Percentiles rank a stretch among this genome's conserved stretches.
Evolutionary conservation across 2,113 vertebrate species (phyloP).

Genomic region (Neotragus pygmaeus): DNA sequence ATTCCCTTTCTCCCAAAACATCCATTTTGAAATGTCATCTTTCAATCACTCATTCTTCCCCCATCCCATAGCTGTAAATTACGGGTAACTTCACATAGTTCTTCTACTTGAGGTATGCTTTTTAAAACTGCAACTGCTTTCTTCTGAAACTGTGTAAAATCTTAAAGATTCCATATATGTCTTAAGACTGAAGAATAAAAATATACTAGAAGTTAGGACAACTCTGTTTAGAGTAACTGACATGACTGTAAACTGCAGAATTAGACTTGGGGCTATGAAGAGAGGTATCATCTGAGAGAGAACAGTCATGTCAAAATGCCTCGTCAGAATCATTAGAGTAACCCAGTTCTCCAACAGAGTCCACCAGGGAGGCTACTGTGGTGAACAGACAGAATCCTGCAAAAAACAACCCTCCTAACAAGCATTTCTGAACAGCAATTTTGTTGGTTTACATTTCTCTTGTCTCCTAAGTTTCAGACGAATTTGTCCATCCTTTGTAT

Average conservation of each 20-base stretch:
- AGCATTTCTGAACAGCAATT: constrained; percentile 56
- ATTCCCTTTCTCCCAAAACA: not conserved
- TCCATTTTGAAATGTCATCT: not conserved
- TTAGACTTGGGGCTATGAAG: not conserved
- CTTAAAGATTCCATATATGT: not conserved
- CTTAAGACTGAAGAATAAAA: not conserved
- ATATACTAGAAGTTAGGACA: not conserved
- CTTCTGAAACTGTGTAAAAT: not conserved
- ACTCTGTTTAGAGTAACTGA: not conserved
- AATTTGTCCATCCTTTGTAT: constrained; percentile 50
- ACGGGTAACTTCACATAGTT: not conserved
- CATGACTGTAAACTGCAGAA: not conserved
- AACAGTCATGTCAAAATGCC: constrained; percentile 12
- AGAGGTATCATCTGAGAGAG: constrained; percentile 36
- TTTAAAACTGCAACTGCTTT: not conserved
- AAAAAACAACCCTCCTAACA: constrained; percentile 19
- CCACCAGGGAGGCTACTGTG: accelerated
- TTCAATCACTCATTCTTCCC: not conserved
- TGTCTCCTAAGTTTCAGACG: constrained; percentile 37
- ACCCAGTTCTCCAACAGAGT: constrained; percentile 8
- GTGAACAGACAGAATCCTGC: constrained; percentile 24
- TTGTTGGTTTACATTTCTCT: constrained; percentile 49
- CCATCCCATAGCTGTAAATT: not conserved
- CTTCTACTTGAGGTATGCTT: not conserved
- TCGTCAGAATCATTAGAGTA: not conserved